Base-by-base conservation (phyloP, 2,113 vertebrate genomes). In the Podarcis cretensis region DNA sequence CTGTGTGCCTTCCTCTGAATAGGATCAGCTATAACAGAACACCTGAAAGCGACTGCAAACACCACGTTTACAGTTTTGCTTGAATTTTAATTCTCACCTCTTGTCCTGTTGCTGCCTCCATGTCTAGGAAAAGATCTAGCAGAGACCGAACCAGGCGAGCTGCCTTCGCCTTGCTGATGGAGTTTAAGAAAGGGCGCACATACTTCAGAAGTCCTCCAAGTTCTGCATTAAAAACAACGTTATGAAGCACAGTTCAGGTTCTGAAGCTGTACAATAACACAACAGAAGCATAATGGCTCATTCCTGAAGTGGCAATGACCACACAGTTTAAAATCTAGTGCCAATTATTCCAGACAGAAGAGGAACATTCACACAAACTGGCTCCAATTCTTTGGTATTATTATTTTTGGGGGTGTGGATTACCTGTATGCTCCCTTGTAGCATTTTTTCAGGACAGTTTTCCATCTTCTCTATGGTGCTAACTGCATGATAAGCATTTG, bases 101-200 rank as follows among this genome's bases (percentile, higher is more conserved):
- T 95, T 99, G 99, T 35, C 99, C 99, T 0, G 99, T 99, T 0
- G 99, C 99, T 84, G 99, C 99, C 96, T 99, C 99, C 99, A 99
- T 99, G 93, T 99, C 99, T 48, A 99, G 97, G 92, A 99, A 99
- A 3, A 99, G 97, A 96, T 99, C 99, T 48, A 99, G 97, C 93
- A 99, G 97, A 12, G 98, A 99, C 8, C 99, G 98, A 59, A 99
- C 99, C 59, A 99, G 96, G 10, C 98, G 97, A 23, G 99, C 99
- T 2, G 99, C 99, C 96, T 99, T 99, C 77, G 97, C 97, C 93
- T 98, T 98, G 95, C 97, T 98, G 95, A 99, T 99, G 91, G 99
- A 99, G 94, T 99, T 99, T 95, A 99, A 94, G 96, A 99, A 99
- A 92, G 99, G 99, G 85, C 99, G 96, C 3, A 99, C 98, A 48